Percentiles rank a stretch among this genome's conserved stretches.
Evolutionary conservation across 2,888 invertebrate genomes (phyloP).

Genomic region (Ellobium chinense): DNA sequence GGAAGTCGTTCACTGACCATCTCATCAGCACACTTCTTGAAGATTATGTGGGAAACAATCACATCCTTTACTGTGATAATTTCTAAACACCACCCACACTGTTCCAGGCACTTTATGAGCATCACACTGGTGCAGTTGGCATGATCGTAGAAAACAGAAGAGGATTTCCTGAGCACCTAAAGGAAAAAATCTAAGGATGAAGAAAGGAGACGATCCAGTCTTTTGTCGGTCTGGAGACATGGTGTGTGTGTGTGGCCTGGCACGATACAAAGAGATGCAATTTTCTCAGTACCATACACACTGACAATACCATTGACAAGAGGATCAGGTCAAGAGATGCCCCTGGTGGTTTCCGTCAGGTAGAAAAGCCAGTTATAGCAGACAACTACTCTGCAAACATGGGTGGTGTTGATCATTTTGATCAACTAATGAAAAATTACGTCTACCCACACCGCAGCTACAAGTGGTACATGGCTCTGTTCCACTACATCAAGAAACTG

Average conservation of each 20-base stretch:
- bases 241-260: slow-evolving; percentile 54
- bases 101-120: not conserved
- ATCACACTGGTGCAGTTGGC: slow-evolving; percentile 8
- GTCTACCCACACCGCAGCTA: slow-evolving; percentile 37
- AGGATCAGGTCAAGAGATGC: slow-evolving; percentile 17
- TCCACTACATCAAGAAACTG: slow-evolving; percentile 36
- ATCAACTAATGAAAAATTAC: slow-evolving; percentile 41
- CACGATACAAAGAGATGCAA: slow-evolving; percentile 51
- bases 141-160: slow-evolving; percentile 46
- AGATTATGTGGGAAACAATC: not conserved
- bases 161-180: slow-evolving; percentile 43
- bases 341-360: slow-evolving; percentile 9
- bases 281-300: slow-evolving; percentile 25
- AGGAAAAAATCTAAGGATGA: slow-evolving; percentile 30
- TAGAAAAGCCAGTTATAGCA: slow-evolving; percentile 42
- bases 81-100: slow-evolving; percentile 9
- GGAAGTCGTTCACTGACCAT: too few relatives aligned
- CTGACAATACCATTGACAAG: slow-evolving; percentile 18
- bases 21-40: not conserved
- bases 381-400: slow-evolving; percentile 40
- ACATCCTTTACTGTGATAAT: not conserved
- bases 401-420: slow-evolving; percentile 48
- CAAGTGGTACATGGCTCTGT: slow-evolving; percentile 47
- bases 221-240: slow-evolving; percentile 21
- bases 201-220: slow-evolving; percentile 52